Percentiles rank a stretch among this genome's conserved stretches.
Evolutionary conservation across 2,888 invertebrate genomes (phyloP).

Genomic region (Hypomecis punctinalis): DNA sequence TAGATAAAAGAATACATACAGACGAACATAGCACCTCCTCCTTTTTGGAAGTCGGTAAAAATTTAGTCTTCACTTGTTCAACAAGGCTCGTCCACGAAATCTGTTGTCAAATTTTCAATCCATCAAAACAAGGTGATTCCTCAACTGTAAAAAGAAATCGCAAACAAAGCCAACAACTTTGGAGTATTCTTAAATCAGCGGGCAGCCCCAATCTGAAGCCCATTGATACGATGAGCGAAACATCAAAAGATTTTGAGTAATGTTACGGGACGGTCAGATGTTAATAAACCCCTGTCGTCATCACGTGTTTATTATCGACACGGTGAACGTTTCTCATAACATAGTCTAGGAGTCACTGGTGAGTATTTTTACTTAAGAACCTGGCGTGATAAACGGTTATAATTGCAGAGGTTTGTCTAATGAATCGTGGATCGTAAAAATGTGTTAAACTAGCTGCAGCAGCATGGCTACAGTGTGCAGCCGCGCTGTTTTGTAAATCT

Average conservation of each 20-base stretch:
- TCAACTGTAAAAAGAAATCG: slow-evolving; percentile 8
- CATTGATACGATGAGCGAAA: slow-evolving; percentile 40
- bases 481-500: too few species aligned
- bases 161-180: slow-evolving; percentile 23
- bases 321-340: slow-evolving; percentile 49
- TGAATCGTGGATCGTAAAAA: too few species aligned
- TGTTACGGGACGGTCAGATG: slow-evolving; percentile 56
- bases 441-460: too few species aligned
- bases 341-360: slow-evolving; percentile 27
- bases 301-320: slow-evolving; percentile 64
- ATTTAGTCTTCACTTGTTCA: too few species aligned
- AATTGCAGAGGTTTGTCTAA: too few species aligned
- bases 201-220: slow-evolving; percentile 33
- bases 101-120: not conserved
- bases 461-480: too few species aligned
- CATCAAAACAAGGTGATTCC: not conserved
- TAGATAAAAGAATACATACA: too few species aligned
- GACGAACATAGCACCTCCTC: too few species aligned
- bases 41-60: too few species aligned
- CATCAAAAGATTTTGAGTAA: slow-evolving; percentile 49
- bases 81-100: too few species aligned
- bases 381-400: not conserved
- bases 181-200: slow-evolving; percentile 26
- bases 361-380: slow-evolving; percentile 1
- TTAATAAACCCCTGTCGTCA: slow-evolving; percentile 64